Conservation (phyloP, 2,113 vertebrate species). For the Bagarius yarrelli region DNA sequence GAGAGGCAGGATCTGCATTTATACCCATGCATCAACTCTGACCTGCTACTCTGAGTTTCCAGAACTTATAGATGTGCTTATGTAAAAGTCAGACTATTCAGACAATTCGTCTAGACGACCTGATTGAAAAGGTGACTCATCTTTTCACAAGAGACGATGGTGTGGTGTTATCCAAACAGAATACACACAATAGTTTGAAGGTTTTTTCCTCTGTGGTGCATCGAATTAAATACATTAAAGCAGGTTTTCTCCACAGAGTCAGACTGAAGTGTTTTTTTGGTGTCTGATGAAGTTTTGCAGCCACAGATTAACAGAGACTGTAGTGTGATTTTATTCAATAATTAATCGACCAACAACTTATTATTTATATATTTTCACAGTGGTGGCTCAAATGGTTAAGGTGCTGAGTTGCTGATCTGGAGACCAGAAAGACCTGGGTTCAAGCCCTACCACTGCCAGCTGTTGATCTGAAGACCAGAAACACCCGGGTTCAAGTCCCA, state of each 20-base stretch:
- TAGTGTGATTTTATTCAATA: too few species aligned
- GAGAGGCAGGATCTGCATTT: conserved; percentile 3
- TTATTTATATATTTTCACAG: too few species aligned
- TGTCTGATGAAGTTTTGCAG: not conserved
- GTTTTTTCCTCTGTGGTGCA: conserved; percentile 8
- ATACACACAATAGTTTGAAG: not conserved
- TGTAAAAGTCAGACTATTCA: conserved; percentile 19
- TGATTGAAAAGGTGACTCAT: conserved; percentile 37
- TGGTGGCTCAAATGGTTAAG: too few species aligned
- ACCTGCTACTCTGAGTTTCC: conserved; percentile 3
- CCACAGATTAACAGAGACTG: too few species aligned
- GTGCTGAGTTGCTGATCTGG: too few species aligned
- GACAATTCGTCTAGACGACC: conserved; percentile 28
- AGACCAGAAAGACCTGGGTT: too few species aligned
- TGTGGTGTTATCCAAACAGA: conserved; percentile 11
- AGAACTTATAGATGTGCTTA: conserved; percentile 10
- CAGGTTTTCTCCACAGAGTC: not conserved
- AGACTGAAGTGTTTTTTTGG: not conserved
- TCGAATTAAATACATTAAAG: not conserved
- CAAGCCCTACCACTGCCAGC: too few species aligned
- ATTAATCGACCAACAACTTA: too few species aligned
- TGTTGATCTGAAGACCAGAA: too few species aligned
- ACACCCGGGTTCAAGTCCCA: too few species aligned
- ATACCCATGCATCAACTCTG: conserved; percentile 23
- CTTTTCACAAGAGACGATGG: conserved; percentile 18